Evolutionary conservation across 2,888 invertebrate species (phyloP), one percentile per base, ranked within the genome.

Genomic region (Pseudococcus viburni): DNA sequence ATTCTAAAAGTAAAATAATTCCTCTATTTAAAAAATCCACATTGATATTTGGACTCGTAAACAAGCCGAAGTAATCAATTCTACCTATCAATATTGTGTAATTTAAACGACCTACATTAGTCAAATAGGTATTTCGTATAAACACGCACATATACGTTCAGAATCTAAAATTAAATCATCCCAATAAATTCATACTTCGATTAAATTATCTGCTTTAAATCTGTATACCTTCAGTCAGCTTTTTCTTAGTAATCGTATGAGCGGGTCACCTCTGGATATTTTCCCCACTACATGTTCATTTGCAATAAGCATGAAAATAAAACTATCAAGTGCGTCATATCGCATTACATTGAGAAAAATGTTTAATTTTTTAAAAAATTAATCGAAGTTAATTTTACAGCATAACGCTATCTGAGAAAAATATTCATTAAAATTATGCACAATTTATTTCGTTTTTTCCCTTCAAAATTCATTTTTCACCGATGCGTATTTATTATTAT

Each of bases 151-250:
- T 9, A 68, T 26, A 73, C 73, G 73, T 33, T 73, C 33, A 33
- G 9, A 73, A 39, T 73, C 73, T 73, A 73, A 73, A 73, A 73
- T 73, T 73, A 73, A 39, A 73, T 33, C 73, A 33, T 73, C 73
- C 33, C 33, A 73, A 73, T 73, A 33, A 12, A 73, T 73, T 73
- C 73, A 26, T 73, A 17, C 33, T 73, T 33, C 17, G 33, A 73
- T 33, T 68, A 68, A 68, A 26, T 68, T 64, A 64, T 64, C 64
- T 42, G 42, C 42, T 64, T 39, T 73, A 33, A 33, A 73, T 17
- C 73, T 39, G 33, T 26, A 17, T 73, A 73, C 73, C 11, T 15
- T 26, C 68, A 22, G 12, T 11, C 6, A 26, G 12, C 0, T 68
- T 8, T 64, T 12, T 68, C 15, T 26, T 1, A 68, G 1, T 68